Base-by-base conservation (phyloP, 2,888 invertebrate genomes). In the Boloria selene region DNA sequence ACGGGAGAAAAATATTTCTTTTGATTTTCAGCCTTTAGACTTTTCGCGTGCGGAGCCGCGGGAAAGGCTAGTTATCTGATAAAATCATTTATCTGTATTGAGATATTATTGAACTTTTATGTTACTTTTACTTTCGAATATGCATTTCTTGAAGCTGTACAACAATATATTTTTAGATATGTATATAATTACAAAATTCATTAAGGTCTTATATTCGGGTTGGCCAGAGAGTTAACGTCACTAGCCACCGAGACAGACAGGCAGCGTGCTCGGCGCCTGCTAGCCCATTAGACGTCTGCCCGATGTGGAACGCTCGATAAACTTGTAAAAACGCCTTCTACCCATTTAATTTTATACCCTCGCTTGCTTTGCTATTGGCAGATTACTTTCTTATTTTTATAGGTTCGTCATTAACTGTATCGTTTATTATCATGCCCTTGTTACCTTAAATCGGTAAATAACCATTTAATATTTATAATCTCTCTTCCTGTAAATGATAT, bases 301-400 rank as follows among this genome's bases (percentile, higher is more conserved):
- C 86, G 86, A 88, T 89, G 86, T 88, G 77, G 88, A 90, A 89
- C 91, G 92, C 91, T 91, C 91, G 90, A 91, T 91, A 91, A 91
- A 91, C 91, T 91, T 90, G 87, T 90, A 90, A 90, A 91, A 91
- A 90, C 88, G 88, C 88, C 87, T 88, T 89, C 88, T 87, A 87
- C 86, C 87, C 87, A 89, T 90, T 91, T 91, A 90, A 90, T 90
- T 90, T 91, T 91, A 91, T 88, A 87, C 80, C 86, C 85, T 81
- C 82, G 87, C 87, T 87, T 88, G 87, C 87, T 85, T 84, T 87
- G 89, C 86, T 87, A 88, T 91, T 90, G 91, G 89, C 88, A 89
- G 87, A 88, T 90, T 89, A 87, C 84, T 87, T 82, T 80, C 86
- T 77, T 83, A 83, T 84, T 87, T 88, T 84, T 85, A 84, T 84